phyloP scores from a whole-genome alignment of 2,113 vertebrate species.

The Anguilla rostrata region DNA sequence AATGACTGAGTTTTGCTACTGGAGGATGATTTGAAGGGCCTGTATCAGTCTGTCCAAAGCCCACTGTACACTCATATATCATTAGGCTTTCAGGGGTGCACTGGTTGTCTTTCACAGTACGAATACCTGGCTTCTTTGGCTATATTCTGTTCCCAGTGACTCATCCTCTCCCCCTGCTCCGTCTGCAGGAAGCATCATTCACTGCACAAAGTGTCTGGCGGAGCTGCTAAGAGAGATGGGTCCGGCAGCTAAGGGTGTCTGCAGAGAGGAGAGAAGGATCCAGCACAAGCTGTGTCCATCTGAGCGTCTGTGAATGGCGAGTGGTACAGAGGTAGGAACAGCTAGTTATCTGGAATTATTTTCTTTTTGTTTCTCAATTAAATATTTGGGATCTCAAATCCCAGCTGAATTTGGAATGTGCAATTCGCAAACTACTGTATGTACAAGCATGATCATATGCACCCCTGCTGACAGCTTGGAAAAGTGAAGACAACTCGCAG shows the following conservation, averaged over 20 bases:
- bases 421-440: too few relatives aligned
- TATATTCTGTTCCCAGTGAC: slow-evolving; percentile 3
- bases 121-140: neutral
- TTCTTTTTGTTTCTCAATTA: too few relatives aligned
- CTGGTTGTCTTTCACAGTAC: neutral
- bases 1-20: neutral
- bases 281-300: neutral
- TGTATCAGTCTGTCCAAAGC: neutral
- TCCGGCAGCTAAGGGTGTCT: neutral
- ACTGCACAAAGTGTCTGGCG: neutral
- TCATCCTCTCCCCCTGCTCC: neutral
- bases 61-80: neutral
- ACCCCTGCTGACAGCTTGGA: too few relatives aligned
- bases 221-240: neutral
- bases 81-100: neutral
- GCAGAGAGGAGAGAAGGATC: neutral
- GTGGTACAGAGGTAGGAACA: too few relatives aligned
- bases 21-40: neutral
- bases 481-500: too few relatives aligned
- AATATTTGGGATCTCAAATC: too few relatives aligned
- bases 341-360: too few relatives aligned
- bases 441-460: too few relatives aligned
- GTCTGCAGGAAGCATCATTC: neutral
- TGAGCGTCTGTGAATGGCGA: neutral
- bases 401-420: too few relatives aligned